Evolutionary conservation across 2,888 invertebrate genomes (phyloP), one percentile per base, ranked within the genome.

Genomic region (Podotricha telesiphe): DNA sequence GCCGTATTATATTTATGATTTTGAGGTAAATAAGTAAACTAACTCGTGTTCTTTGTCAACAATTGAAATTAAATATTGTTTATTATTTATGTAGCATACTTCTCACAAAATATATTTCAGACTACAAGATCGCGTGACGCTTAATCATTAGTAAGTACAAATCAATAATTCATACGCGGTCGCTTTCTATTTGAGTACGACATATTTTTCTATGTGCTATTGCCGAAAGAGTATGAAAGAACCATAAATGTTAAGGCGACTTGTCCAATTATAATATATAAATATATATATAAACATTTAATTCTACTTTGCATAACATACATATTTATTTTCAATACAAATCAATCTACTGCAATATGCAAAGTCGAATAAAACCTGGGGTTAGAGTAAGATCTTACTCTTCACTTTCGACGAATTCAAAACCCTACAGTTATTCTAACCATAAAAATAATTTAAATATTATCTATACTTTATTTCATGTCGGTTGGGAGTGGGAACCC

Each of bases 131-230:
- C 62, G 76, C 76, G 74, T 76, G 72, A 68, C 73, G 72, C 56
- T 68, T 42, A 67, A 66, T 55, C 71, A 70, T 73, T 69, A 45
- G 59, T 58, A 58, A 53, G 59, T 51, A 50, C 55, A 62, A 72
- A 69, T 75, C 72, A 75, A 72, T 73, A 76, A 74, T 74, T 72
- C 73, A 77, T 74, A 68, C 67, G 61, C 50, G 64, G 53, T 70
- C 74, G 74, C 76, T 77, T 78, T 78, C 78, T 74, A 74, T 64
- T 59, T 65, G 63, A 65, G 64, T 68, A 68, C 69, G 55, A 65
- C 53, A 64, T 34, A 67, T 65, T 66, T 59, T 37, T 40, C 28
- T 59, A 15, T 51, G 15, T 34, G 20, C 37, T 40, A 45, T 68
- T 68, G 51, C 51, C 63, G 15, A 65, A 55, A 37, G 22, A 40